Conservation (phyloP, 2,888 invertebrate genomes). For the Xanthorhoe designata region DNA sequence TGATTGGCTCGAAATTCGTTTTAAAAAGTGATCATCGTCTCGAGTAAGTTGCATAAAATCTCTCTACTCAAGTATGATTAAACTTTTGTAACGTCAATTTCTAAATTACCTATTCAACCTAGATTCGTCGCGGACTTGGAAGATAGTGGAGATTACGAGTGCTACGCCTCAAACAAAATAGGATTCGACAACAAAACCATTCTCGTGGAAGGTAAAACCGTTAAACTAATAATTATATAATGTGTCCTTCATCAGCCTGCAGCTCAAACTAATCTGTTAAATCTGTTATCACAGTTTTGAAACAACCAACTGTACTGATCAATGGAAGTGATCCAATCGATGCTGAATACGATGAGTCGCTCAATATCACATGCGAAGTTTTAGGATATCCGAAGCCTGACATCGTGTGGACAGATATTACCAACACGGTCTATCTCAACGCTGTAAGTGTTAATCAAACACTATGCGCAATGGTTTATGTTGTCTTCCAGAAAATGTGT, state of each 20-base stretch:
- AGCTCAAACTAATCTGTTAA: background rate
- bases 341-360: conserved; percentile 20
- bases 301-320: conserved; percentile 9
- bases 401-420: conserved; percentile 12
- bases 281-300: conserved; percentile 7
- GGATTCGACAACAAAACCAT: conserved; percentile 13
- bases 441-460: conserved; percentile 11
- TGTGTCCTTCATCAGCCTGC: too few relatives aligned
- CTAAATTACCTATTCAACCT: background rate
- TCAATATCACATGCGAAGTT: conserved; percentile 20
- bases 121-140: conserved; percentile 9
- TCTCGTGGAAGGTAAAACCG: conserved; percentile 14
- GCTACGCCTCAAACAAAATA: conserved; percentile 14
- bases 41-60: conserved; percentile 5
- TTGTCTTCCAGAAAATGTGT: background rate
- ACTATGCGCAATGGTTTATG: background rate
- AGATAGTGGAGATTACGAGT: conserved; percentile 16
- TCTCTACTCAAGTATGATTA: background rate
- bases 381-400: conserved; percentile 20
- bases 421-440: background rate
- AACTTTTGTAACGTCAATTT: background rate
- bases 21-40: conserved; percentile 10
- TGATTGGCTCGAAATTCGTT: conserved; percentile 8
- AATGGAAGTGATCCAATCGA: conserved; percentile 4
- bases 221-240: too few relatives aligned